These are phyloP conservation scores for Drosophila prosaltans DNA, from an alignment of 1,140 invertebrate species.

Conservation along the genomic window DNA sequence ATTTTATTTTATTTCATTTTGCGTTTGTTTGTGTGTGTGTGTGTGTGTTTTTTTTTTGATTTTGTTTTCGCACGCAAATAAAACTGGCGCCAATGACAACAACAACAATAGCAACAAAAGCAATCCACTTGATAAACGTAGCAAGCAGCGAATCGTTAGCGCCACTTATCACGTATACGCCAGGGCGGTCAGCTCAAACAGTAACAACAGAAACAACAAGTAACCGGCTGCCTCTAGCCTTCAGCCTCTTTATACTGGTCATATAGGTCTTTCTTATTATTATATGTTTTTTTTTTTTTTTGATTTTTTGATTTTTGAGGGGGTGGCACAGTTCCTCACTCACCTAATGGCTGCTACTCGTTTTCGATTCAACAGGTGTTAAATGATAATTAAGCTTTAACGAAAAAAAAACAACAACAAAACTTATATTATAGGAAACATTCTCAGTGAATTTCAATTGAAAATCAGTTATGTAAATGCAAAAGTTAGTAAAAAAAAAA, in stretches of 20 bases:
- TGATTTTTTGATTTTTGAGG: no score
- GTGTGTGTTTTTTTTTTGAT: constrained; percentile 13
- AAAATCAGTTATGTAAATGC: no score
- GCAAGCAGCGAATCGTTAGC: constrained; percentile 71
- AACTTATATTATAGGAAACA: no score
- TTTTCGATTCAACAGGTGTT: no score
- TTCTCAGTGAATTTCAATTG: no score
- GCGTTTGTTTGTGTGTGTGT: background rate
- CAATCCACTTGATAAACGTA: constrained; percentile 71
- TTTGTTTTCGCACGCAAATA: constrained; percentile 76
- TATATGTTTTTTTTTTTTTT: background rate
- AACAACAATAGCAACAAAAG: constrained; percentile 26
- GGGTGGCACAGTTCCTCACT: background rate
- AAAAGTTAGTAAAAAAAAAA: no score
- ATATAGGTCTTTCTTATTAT: background rate
- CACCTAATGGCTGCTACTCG: background rate
- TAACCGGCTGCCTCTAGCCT: background rate
- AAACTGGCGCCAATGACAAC: constrained; percentile 73
- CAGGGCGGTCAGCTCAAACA: constrained; percentile 50
- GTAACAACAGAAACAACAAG: constrained; percentile 15
- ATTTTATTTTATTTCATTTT: constrained; percentile 36
- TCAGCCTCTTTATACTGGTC: constrained; percentile 3
- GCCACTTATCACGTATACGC: constrained; percentile 80
- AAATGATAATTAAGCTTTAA: no score
- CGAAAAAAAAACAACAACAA: no score